A percentile compares a stretch with the other conserved stretches of the same genome.
Evolutionary conservation across 1,140 invertebrate genomes (phyloP).

Genomic region (Drosophila azteca): DNA sequence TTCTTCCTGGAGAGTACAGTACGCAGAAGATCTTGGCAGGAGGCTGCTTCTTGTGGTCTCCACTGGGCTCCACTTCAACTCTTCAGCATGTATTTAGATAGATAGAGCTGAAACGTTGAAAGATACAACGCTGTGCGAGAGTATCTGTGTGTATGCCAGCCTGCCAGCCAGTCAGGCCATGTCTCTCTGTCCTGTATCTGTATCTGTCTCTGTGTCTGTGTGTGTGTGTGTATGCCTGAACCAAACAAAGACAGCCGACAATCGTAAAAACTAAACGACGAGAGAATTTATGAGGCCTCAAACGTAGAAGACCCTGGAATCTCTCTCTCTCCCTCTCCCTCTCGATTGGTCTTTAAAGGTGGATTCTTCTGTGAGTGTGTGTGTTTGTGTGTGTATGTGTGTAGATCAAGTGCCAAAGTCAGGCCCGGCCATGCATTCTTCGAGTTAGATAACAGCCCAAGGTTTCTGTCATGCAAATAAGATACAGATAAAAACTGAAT

Average conservation of each 20-base stretch:
- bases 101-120: slow-evolving; percentile 68
- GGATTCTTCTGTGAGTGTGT: slow-evolving; percentile 38
- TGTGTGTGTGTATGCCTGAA: slow-evolving; percentile 24
- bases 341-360: slow-evolving; percentile 14
- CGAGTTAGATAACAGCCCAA: slow-evolving; percentile 70
- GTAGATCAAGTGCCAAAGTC: slow-evolving; percentile 76
- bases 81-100: slow-evolving; percentile 70
- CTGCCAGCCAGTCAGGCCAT: background rate
- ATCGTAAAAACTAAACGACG: slow-evolving; percentile 80
- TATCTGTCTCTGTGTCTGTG: background rate
- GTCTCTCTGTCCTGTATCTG: background rate
- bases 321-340: slow-evolving; percentile 26
- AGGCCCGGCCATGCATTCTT: slow-evolving; percentile 50
- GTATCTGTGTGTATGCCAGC: slow-evolving; percentile 36
- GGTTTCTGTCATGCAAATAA: slow-evolving; percentile 62
- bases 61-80: slow-evolving; percentile 65
- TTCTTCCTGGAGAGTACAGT: slow-evolving; percentile 50
- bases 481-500: slow-evolving; percentile 55
- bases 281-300: slow-evolving; percentile 72
- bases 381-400: slow-evolving; percentile 8
- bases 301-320: slow-evolving; percentile 21
- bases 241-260: slow-evolving; percentile 77
- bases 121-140: slow-evolving; percentile 61
- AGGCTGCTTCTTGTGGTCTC: slow-evolving; percentile 45
- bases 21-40: slow-evolving; percentile 67